These are phyloP conservation scores for Coracopsis vasa DNA, from an alignment of 2,113 vertebrate genomes.

Conservation along the genomic window DNA sequence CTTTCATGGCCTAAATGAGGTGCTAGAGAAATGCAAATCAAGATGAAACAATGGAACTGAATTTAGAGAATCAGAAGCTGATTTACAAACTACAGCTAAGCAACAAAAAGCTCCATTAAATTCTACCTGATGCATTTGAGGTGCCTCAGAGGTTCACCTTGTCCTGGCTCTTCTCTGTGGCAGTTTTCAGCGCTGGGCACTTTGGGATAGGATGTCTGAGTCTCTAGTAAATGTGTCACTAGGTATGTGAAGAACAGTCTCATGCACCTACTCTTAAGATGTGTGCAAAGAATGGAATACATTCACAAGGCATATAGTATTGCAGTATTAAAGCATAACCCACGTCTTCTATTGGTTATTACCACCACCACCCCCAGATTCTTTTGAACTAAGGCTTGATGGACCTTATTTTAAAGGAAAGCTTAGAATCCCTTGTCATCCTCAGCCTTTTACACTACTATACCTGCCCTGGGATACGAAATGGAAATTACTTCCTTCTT, in stretches of 20 bases:
- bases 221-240: not conserved
- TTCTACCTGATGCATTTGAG: not conserved
- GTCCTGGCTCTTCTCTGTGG: not conserved
- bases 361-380: not conserved
- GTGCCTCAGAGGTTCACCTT: not conserved
- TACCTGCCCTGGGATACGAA: not conserved
- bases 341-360: not conserved
- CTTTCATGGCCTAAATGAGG: not conserved
- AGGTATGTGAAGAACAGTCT: not conserved
- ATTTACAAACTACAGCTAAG: not conserved
- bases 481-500: not conserved
- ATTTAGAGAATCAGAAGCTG: not conserved
- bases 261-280: not conserved
- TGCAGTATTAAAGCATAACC: not conserved
- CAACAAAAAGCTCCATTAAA: not conserved
- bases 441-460: not conserved
- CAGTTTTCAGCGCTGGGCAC: not conserved
- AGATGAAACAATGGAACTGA: not conserved
- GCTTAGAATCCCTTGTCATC: not conserved
- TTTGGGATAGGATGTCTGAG: not conserved
- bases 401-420: not conserved
- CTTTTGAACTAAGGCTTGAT: not conserved
- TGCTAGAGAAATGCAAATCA: not conserved
- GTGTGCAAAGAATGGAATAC: not conserved
- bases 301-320: not conserved